Conservation (phyloP, 1,140 invertebrate species). For the Drosophila yakuba region DNA sequence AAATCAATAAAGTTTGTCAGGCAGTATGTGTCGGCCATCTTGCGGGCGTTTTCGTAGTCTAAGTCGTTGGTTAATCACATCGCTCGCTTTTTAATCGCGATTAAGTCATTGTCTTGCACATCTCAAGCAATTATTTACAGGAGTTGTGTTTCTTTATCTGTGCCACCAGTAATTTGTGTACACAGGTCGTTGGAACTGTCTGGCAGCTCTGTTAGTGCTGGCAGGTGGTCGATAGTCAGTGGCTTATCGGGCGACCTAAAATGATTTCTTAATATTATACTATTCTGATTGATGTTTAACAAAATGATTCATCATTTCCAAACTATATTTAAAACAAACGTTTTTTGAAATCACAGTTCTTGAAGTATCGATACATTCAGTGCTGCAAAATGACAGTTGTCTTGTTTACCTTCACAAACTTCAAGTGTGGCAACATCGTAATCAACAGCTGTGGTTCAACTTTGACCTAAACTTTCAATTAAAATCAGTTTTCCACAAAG, state of each 20-base stretch:
- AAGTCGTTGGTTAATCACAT: constrained; percentile 17
- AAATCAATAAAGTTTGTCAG: constrained; percentile 83
- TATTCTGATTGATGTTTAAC: no score
- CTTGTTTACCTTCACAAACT: background rate
- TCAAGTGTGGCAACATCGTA: background rate
- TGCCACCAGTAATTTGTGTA: background rate
- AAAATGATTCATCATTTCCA: background rate
- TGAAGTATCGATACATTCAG: background rate
- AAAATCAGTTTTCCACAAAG: background rate
- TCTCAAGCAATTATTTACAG: constrained; percentile 17
- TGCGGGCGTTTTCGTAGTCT: constrained; percentile 1
- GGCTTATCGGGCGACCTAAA: background rate
- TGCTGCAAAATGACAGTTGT: background rate
- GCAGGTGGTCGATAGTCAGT: constrained; percentile 3
- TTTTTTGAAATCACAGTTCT: background rate
- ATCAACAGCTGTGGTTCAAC: constrained; percentile 6
- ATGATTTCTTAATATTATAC: no score
- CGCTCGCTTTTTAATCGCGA: background rate
- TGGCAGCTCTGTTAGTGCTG: constrained; percentile 7
- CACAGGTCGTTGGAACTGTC: background rate
- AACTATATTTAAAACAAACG: background rate
- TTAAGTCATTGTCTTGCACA: background rate
- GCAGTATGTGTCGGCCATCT: constrained; percentile 75
- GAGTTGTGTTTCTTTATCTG: constrained; percentile 12
- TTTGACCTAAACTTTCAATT: background rate